phyloP scores from a whole-genome alignment of 2,113 vertebrate species.

The Rhinoderma darwinii region DNA sequence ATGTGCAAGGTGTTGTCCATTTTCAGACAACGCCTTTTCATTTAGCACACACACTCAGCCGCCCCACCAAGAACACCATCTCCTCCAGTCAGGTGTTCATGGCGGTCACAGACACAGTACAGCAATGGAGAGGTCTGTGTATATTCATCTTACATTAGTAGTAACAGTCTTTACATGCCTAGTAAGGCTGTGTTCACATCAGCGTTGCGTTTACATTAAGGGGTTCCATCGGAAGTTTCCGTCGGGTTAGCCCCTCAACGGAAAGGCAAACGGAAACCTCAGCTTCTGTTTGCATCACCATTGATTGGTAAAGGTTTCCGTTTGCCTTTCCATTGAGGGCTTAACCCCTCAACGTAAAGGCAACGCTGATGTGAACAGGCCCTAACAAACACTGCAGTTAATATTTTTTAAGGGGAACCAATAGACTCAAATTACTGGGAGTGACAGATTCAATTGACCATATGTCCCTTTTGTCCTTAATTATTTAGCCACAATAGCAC shows the following conservation, averaged over 20 bases:
- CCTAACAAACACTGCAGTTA: not conserved
- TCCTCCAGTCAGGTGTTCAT: not conserved
- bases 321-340: too few species aligned
- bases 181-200: too few species aligned
- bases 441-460: conserved; percentile 31
- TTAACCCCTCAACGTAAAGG: too few species aligned
- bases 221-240: too few species aligned
- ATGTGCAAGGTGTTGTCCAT: not conserved
- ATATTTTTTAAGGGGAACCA: not conserved
- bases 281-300: too few species aligned
- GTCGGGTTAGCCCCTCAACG: too few species aligned
- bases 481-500: not conserved
- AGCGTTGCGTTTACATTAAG: too few species aligned
- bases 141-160: not conserved
- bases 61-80: not conserved
- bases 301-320: too few species aligned
- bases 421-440: conserved; percentile 8
- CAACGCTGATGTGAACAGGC: too few species aligned
- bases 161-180: not conserved
- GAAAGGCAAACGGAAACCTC: too few species aligned
- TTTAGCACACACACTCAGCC: not conserved
- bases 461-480: conserved; percentile 40
- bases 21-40: not conserved
- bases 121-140: not conserved
- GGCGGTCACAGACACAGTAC: not conserved